These are phyloP conservation scores for Monopterus albus DNA, from an alignment of 2,113 vertebrate genomes.

Conservation along the genomic window DNA sequence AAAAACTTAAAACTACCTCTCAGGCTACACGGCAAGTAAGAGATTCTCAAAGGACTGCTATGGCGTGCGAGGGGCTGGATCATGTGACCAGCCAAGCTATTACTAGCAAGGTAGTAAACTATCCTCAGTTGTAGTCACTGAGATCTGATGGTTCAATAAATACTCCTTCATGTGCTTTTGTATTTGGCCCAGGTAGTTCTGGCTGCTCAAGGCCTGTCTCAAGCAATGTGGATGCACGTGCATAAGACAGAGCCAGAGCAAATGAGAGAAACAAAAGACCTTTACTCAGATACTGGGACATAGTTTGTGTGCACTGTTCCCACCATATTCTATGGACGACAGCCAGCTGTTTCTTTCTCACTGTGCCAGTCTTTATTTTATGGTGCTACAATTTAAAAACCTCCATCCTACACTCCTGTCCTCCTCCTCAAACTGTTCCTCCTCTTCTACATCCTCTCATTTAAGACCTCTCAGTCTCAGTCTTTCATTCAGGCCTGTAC, in stretches of 20 bases:
- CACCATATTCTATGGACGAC: constrained; percentile 28
- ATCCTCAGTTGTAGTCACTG: too few relatives aligned
- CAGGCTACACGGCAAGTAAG: too few relatives aligned
- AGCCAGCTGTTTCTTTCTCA: constrained; percentile 34
- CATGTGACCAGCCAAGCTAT: too few relatives aligned
- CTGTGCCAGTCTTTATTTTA: constrained; percentile 36
- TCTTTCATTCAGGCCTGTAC: constrained; percentile 48
- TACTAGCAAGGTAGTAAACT: too few relatives aligned
- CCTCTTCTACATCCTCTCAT: constrained; percentile 34
- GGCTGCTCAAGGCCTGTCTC: constrained; percentile 28
- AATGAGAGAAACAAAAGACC: constrained; percentile 22
- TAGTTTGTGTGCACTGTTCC: constrained; percentile 21
- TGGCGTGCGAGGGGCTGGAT: too few relatives aligned
- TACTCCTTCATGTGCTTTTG: too few relatives aligned
- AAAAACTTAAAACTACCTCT: too few relatives aligned
- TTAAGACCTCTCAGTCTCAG: constrained; percentile 31
- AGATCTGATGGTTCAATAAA: too few relatives aligned
- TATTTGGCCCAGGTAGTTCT: constrained; percentile 52
- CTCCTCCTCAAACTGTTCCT: constrained; percentile 35
- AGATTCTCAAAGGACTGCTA: background rate
- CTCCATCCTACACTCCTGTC: constrained; percentile 17
- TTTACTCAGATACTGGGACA: constrained; percentile 16
- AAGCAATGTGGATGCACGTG: constrained; percentile 1
- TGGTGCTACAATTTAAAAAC: constrained; percentile 27
- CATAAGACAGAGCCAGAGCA: background rate